Percentiles rank a stretch among this genome's conserved stretches.
These are phyloP conservation scores for Netelia fuscicornis DNA, from an alignment of 2,888 invertebrate genomes.

Conservation along the genomic window DNA sequence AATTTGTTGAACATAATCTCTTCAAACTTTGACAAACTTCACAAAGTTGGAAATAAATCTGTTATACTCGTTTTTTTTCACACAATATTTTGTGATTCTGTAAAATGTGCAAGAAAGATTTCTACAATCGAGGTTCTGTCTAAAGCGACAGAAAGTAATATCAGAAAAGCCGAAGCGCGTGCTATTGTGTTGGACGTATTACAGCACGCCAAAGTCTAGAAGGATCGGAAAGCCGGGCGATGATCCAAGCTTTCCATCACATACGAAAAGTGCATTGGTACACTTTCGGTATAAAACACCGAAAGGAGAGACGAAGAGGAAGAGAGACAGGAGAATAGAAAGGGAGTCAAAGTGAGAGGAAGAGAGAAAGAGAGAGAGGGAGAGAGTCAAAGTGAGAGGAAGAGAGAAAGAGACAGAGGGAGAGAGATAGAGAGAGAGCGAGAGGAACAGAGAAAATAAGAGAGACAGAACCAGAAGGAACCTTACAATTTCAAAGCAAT, in stretches of 20 bases:
- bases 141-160: neutral
- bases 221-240: neutral
- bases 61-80: too few species aligned
- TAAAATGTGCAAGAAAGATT: neutral
- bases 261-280: neutral
- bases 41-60: too few species aligned
- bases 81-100: neutral
- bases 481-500: conserved; percentile 53
- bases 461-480: conserved; percentile 7
- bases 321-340: neutral
- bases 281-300: too few species aligned
- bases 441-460: neutral
- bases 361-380: neutral
- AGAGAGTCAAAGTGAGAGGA: neutral
- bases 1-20: too few species aligned
- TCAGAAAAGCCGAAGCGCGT: neutral
- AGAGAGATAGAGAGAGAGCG: neutral
- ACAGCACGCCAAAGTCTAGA: neutral
- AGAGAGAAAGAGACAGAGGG: neutral
- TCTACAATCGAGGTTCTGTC: neutral
- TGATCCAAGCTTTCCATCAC: neutral
- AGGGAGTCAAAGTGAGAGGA: neutral
- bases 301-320: neutral
- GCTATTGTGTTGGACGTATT: neutral
- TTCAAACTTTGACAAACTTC: too few species aligned